These are phyloP conservation scores for Spea hammondii DNA, from an alignment of 2,797 vertebrate genomes.

Conservation along the genomic window DNA sequence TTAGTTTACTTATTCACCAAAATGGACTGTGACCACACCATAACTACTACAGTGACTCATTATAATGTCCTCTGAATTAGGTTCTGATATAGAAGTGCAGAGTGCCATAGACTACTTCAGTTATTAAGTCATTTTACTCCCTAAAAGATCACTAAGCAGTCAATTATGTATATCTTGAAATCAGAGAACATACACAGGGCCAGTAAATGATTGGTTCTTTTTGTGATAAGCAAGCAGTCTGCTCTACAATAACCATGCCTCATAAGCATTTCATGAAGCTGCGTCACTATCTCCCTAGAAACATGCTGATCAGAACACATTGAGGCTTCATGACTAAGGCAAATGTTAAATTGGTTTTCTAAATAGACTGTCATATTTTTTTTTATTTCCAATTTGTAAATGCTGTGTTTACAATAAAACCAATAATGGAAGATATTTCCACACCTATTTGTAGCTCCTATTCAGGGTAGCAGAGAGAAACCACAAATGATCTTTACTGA, in stretches of 20 bases:
- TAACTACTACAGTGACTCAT: neutral
- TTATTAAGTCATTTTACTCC: conserved; percentile 18
- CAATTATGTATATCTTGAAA: conserved; percentile 39
- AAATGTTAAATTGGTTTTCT: conserved; percentile 2
- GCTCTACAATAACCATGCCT: conserved; percentile 13
- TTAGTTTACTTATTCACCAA: conserved; percentile 23
- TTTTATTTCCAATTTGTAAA: neutral
- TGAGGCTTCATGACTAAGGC: conserved; percentile 22
- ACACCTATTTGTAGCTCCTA: neutral
- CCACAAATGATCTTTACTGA: neutral
- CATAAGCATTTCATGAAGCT: conserved; percentile 3
- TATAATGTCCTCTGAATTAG: conserved; percentile 7
- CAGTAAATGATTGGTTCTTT: conserved; percentile 7
- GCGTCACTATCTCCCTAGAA: conserved; percentile 22
- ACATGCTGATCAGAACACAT: conserved; percentile 18
- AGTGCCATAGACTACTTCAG: neutral
- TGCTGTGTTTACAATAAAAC: neutral
- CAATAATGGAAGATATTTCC: neutral
- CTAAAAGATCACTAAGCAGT: conserved; percentile 26
- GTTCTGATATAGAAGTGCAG: conserved; percentile 15
- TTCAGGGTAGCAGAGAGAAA: neutral
- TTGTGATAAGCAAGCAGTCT: conserved; percentile 32
- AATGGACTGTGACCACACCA: conserved; percentile 21
- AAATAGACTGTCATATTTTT: neutral
- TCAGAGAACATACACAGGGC: conserved; percentile 28